Evolutionary conservation across 1,140 invertebrate species (phyloP).

Genomic region (Diabrotica virgifera): DNA sequence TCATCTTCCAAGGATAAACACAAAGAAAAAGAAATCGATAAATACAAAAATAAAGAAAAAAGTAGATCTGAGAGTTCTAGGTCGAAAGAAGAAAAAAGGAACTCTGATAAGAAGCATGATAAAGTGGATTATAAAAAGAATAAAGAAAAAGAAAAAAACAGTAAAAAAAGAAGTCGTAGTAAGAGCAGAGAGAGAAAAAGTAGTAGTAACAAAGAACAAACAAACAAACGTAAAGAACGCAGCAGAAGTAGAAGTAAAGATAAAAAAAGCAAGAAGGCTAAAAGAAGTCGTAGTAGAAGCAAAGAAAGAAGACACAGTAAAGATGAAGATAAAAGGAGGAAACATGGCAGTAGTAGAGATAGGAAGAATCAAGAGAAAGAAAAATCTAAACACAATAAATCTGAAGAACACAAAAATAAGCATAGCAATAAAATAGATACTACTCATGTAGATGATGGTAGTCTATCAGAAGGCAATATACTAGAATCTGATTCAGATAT

Average conservation of each 20-base stretch:
- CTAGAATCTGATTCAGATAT: conserved; percentile 27
- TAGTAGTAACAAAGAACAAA: conserved; percentile 18
- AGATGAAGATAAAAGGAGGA: conserved; percentile 22
- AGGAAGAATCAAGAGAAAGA: conserved; percentile 33
- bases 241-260: conserved; percentile 21
- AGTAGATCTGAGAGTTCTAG: conserved; percentile 28
- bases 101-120: background rate
- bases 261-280: conserved; percentile 19
- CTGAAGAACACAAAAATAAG: conserved; percentile 3
- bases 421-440: conserved; percentile 20
- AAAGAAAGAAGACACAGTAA: conserved; percentile 32
- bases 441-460: conserved; percentile 17
- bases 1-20: conserved; percentile 23
- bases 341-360: conserved; percentile 27
- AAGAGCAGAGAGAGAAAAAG: conserved; percentile 38
- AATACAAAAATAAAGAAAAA: conserved; percentile 21
- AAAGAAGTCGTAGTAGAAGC: conserved; percentile 15
- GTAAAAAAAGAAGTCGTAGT: conserved; percentile 28
- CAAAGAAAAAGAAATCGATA: conserved; percentile 27
- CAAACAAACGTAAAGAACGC: conserved; percentile 14
- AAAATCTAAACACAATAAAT: conserved; percentile 20
- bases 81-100: conserved; percentile 27
- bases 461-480: conserved; percentile 4
- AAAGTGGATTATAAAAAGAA: conserved; percentile 14
- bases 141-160: conserved; percentile 16